Evolutionary conservation across 2,113 vertebrate genomes (phyloP), one percentile per base, ranked within the genome.

Genomic region (Willisornis vidua): DNA sequence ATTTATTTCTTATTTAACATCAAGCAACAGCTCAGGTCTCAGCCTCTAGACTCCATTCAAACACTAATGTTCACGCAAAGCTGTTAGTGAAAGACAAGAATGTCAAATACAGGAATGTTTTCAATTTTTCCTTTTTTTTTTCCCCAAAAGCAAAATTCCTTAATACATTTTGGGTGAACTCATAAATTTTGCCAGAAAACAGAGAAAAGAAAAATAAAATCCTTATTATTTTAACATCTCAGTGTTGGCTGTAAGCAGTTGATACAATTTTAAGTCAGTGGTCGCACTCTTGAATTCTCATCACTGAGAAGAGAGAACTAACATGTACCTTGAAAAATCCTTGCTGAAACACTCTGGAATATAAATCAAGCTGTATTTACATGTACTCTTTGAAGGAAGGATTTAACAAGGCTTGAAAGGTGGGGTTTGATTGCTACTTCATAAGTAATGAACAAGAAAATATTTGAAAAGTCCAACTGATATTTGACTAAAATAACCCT

Each of bases 1-100:
- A 39, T 15, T 1, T 76, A 92, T 96, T 95, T 94, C 67, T 96
- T 96, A 91, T 93, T 97, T 92, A 95, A 90, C 51, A 87, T 57
- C 23, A 35, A 89, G 31, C 58, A 89, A 62, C 55, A 79, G 28
- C 65, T 91, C 75, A 84, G 49, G n/a, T 62, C 71, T 85, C 84
- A 92, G 45, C 10, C 48, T 68, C 48, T 45, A 70, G 55, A 45
- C 19, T 70, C 45, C 45, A 55, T 51, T 77, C 31, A 83, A 94
- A 70, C n/a, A 39, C 22, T 74, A 52, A 78, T 67, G 45, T 45
- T 55, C 58, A 83, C 39, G 81, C 4, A 14, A 90, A 93, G 31
- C 35, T 65, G 7, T 75, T 77, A 81, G 37, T 57, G n/a, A 72
- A 49, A 75, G 75, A 66, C 20, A 75, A 45, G 45, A 68, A 19